phyloP scores from a whole-genome alignment of 2,888 invertebrate genomes.

The Drosophila kokeensis region DNA sequence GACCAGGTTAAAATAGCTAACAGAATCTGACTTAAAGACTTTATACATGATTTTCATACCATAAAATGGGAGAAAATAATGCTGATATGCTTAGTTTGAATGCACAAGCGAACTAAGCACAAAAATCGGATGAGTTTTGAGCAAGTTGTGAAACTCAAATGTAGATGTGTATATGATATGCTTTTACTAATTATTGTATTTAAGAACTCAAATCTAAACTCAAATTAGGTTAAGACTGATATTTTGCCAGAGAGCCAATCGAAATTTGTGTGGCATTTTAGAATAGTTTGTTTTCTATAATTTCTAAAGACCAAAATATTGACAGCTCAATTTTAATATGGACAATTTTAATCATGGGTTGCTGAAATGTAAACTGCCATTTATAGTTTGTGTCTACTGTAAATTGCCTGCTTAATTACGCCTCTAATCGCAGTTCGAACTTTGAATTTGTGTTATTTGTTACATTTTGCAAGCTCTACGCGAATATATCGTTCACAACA shows the following conservation, averaged over 20 bases:
- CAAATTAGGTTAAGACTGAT: not conserved
- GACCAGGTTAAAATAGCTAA: not conserved
- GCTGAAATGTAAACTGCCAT: not conserved
- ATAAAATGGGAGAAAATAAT: not conserved
- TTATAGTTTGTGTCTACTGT: not conserved
- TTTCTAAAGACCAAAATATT: not conserved
- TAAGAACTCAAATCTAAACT: not conserved
- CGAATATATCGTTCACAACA: not conserved
- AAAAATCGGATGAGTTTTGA: not conserved
- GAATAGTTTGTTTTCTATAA: not conserved
- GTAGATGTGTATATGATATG: not conserved
- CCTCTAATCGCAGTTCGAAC: not conserved
- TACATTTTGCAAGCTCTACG: not conserved
- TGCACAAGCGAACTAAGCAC: not conserved
- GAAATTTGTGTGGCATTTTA: not conserved
- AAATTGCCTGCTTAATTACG: not conserved
- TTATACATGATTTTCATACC: not conserved
- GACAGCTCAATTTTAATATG: not conserved
- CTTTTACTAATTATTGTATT: not conserved
- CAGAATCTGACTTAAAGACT: too few species aligned
- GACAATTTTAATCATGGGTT: not conserved
- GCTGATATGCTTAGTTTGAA: not conserved
- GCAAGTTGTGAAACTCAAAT: not conserved
- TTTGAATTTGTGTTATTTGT: not conserved
- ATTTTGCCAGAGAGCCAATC: not conserved